These are phyloP conservation scores for Graptemys geographica DNA, from an alignment of 2,797 vertebrate species.

Conservation along the genomic window DNA sequence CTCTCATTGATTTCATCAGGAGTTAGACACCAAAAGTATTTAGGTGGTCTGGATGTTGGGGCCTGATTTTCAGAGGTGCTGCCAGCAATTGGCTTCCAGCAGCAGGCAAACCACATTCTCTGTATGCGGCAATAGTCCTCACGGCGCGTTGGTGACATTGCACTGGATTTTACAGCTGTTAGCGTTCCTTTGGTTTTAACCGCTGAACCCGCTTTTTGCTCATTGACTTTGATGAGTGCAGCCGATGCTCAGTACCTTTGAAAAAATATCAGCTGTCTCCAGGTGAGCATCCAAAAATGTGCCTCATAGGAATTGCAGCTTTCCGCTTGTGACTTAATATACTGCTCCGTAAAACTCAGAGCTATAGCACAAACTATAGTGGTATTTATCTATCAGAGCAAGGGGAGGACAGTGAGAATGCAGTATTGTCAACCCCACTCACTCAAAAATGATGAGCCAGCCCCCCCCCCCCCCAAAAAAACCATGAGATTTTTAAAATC, in stretches of 20 bases:
- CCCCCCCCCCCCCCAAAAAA: rapidly evolving
- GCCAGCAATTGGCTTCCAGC: rapidly evolving
- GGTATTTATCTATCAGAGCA: neutral
- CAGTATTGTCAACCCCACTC: neutral
- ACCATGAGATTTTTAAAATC: neutral
- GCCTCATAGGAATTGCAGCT: neutral
- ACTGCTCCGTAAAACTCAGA: neutral
- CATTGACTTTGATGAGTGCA: neutral
- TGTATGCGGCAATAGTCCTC: neutral
- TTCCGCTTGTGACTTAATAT: neutral
- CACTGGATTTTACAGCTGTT: neutral
- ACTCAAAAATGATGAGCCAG: neutral
- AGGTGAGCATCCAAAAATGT: neutral
- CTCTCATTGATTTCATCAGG: neutral
- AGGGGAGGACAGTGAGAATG: neutral
- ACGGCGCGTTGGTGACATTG: neutral
- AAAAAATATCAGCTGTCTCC: neutral
- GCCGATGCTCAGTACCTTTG: neutral
- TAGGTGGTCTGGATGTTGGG: neutral
- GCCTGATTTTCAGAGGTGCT: rapidly evolving
- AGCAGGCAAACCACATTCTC: neutral
- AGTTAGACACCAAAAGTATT: neutral
- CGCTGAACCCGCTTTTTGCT: neutral
- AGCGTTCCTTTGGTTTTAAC: neutral
- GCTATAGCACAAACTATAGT: neutral